Percentiles rank a stretch among this genome's conserved stretches.
These are phyloP conservation scores for Pangasius macronema DNA, from an alignment of 2,797 vertebrate species.

Conservation along the genomic window DNA sequence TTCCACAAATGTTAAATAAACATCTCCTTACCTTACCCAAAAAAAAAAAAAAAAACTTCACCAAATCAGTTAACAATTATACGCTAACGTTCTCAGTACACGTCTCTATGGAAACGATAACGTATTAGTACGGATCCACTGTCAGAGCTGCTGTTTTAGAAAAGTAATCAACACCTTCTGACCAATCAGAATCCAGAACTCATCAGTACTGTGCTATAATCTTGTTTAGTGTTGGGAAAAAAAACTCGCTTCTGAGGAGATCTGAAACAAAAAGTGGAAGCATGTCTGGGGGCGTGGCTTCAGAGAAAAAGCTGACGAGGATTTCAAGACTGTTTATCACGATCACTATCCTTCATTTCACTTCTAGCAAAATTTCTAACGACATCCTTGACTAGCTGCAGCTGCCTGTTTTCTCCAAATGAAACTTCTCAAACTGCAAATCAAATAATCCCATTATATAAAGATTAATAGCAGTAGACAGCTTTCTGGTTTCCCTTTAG, in stretches of 20 bases:
- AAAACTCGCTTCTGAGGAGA: not conserved
- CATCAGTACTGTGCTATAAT: not conserved
- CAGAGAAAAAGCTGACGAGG: too few relatives aligned
- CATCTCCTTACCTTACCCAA: not conserved
- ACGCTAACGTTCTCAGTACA: not conserved
- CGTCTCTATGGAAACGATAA: not conserved
- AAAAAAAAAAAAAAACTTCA: too few relatives aligned
- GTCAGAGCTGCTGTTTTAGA: not conserved
- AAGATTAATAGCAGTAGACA: not conserved
- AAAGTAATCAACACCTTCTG: not conserved
- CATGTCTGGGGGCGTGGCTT: not conserved
- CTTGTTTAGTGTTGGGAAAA: too few relatives aligned
- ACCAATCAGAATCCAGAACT: not conserved
- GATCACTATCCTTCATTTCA: not conserved
- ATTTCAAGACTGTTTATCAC: too few relatives aligned
- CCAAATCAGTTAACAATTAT: too few relatives aligned
- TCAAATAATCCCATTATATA: not conserved
- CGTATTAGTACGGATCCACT: not conserved
- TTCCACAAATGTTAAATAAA: not conserved
- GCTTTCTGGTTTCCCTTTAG: not conserved
- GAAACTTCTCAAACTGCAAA: not conserved
- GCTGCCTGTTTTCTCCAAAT: not conserved
- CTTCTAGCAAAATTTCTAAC: not conserved
- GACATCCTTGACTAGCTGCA: not conserved
- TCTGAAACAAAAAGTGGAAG: not conserved